phyloP scores from a whole-genome alignment of 2,113 vertebrate genomes.

The Calyptomena viridis region DNA sequence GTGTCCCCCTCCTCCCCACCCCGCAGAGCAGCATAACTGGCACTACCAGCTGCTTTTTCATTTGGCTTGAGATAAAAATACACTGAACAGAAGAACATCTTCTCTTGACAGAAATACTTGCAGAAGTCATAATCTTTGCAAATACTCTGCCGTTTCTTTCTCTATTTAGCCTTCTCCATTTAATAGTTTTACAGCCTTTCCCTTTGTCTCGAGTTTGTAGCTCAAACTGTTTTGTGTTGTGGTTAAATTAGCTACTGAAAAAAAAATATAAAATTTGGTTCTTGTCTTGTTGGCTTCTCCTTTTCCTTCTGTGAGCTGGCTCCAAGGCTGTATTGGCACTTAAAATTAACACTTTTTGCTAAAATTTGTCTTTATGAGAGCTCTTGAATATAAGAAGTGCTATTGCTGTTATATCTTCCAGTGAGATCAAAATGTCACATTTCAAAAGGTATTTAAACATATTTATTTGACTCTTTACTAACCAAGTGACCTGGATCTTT shows the following conservation, averaged over 20 bases:
- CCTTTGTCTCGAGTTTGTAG: not conserved
- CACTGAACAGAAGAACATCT: constrained; percentile 51
- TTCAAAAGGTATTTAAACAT: not conserved
- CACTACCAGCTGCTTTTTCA: constrained; percentile 66
- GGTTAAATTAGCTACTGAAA: not conserved
- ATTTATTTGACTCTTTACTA: not conserved
- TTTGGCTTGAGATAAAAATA: constrained; percentile 63
- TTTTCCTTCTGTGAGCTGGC: not conserved
- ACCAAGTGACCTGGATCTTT: not conserved
- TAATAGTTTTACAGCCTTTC: not conserved
- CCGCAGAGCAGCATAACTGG: constrained; percentile 48
- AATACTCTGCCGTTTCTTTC: not conserved
- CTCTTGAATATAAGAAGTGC: not conserved
- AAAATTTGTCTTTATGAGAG: not conserved
- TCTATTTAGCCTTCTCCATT: not conserved
- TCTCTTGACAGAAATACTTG: constrained; percentile 52
- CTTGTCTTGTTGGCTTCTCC: not conserved
- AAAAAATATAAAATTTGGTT: not conserved
- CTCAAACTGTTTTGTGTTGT: not conserved
- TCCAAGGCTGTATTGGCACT: not conserved
- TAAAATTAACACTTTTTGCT: not conserved
- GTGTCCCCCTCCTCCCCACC: constrained; percentile 40
- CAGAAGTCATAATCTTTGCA: constrained; percentile 24
- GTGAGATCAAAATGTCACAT: not conserved
- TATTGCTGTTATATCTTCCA: not conserved